Percentiles rank a stretch among this genome's conserved stretches.
These are phyloP conservation scores for Imbricaverruca yamaguchii DNA, from an alignment of 2,888 invertebrate species.

Conservation along the genomic window DNA sequence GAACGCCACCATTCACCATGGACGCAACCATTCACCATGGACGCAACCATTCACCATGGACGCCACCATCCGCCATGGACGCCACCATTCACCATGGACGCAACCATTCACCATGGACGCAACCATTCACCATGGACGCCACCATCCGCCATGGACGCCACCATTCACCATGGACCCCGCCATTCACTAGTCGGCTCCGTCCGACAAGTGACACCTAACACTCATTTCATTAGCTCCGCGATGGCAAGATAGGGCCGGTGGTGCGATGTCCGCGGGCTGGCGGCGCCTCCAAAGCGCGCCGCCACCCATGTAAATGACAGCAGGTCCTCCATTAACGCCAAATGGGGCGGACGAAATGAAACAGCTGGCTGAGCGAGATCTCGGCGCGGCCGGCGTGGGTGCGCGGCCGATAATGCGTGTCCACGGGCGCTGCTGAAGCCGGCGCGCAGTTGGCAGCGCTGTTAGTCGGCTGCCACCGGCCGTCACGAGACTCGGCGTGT, in stretches of 20 bases:
- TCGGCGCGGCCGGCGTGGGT: background rate
- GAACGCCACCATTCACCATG: too few species aligned
- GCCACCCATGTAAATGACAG: background rate
- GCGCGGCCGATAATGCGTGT: background rate
- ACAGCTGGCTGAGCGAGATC: background rate
- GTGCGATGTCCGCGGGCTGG: background rate
- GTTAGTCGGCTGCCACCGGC: background rate
- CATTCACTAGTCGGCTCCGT: too few species aligned
- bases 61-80: too few species aligned
- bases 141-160: too few species aligned
- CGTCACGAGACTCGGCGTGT: background rate
- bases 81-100: too few species aligned
- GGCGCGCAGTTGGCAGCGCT: background rate
- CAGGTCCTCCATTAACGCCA: background rate
- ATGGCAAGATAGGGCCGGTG: background rate
- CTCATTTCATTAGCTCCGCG: slow-evolving; percentile 9
- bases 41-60: too few species aligned
- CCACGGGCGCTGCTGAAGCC: background rate
- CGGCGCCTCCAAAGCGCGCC: too few species aligned
- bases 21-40: too few species aligned
- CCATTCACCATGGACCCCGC: too few species aligned
- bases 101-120: too few species aligned
- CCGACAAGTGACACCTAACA: background rate
- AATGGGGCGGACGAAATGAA: too few species aligned
- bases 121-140: too few species aligned